Evolutionary conservation across 2,888 invertebrate genomes (phyloP), one percentile per base, ranked within the genome.

Genomic region (Pristionchus arcanus): DNA sequence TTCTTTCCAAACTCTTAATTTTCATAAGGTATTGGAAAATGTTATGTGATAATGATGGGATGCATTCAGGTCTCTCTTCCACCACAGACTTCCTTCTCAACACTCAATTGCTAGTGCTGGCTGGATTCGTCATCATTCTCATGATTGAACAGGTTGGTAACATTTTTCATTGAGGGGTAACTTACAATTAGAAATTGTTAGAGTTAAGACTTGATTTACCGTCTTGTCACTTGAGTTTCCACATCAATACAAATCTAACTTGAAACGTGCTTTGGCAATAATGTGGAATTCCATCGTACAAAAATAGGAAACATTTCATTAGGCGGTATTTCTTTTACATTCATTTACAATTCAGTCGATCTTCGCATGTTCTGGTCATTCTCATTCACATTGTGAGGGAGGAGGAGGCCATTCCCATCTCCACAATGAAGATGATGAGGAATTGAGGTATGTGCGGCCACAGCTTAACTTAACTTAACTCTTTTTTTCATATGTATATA

Each of bases 81-180:
- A 84, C 84, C 3, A 25, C 68, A 19, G 68, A 87, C 28, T 68
- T 87, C 49, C 87, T 86, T 13, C 87, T 90, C 55, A 90, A 84
- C 55, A 92, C 94, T 37, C 94, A 94, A 90, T 90, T 94, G 37
- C 89, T 94, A 53, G 91, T 94, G 31, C 90, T 94, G 21, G 90
- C 92, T 15, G 94, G 94, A 71, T 95, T 94, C 86, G 89, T 94
- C 25, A 91, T 94, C 19, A 95, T 94, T 90, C 90, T 94, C 37
- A 89, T 94, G 16, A 90, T 93, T 34, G 94, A 94, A 90, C 94
- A 94, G 91, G 92, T 93, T 3, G 19, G 21, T 21, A 21, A 49
- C n/a, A 15, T 53, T 49, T 53, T 19, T 42, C 3, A 42, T 9
- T 9, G 42, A 42, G 42, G 42, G 9, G 42, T 9, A 42, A 42